Evolutionary conservation across 2,888 invertebrate species (phyloP).

Genomic region (Scrobipalpa atriplicella): DNA sequence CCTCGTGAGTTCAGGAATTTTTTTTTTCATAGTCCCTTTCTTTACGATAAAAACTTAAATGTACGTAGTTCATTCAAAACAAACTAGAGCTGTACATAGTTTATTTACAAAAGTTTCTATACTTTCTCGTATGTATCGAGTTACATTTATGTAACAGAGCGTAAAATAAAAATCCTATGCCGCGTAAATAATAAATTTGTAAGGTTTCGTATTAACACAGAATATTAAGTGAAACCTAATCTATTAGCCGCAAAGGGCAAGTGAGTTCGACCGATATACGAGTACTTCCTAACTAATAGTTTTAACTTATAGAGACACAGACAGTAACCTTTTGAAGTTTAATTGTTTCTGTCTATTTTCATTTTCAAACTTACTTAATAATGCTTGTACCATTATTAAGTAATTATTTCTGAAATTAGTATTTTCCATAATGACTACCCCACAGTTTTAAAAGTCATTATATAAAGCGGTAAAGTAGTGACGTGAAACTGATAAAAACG

Average conservation of each 20-base stretch:
- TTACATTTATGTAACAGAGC: constrained; percentile 3
- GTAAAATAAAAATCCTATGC: constrained; percentile 15
- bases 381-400: no score
- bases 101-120: neutral
- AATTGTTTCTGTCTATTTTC: neutral
- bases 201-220: constrained; percentile 33
- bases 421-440: no score
- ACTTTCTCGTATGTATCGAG: constrained; percentile 5
- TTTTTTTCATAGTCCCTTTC: no score
- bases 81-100: neutral
- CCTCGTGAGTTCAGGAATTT: no score
- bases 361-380: no score
- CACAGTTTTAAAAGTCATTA: neutral
- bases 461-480: neutral
- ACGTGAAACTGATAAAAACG: neutral
- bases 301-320: neutral
- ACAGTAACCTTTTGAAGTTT: neutral
- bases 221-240: constrained; percentile 35
- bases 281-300: neutral
- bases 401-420: no score
- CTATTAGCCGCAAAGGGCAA: constrained; percentile 29
- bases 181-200: constrained; percentile 29
- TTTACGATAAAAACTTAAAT: no score
- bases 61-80: neutral
- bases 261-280: constrained; percentile 10